These are phyloP conservation scores for Neolamprologus caudopunctatus DNA, from an alignment of 2,113 vertebrate species.

Conservation along the genomic window DNA sequence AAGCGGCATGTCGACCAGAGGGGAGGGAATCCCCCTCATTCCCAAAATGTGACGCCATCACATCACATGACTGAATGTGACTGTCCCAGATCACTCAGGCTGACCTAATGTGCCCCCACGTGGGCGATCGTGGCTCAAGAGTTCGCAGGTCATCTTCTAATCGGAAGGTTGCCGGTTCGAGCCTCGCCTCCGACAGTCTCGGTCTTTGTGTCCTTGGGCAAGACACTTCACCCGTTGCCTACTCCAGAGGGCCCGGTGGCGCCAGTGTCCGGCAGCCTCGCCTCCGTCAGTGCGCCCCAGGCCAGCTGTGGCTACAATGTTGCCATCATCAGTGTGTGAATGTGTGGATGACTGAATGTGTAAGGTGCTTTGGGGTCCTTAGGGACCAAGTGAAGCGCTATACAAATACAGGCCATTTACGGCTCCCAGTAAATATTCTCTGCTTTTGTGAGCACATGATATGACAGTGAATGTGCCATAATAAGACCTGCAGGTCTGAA, in stretches of 20 bases:
- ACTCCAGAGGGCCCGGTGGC: fast-evolving
- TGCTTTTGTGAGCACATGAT: background rate
- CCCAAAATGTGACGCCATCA: fast-evolving
- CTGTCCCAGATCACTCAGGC: background rate
- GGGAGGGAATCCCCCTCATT: background rate
- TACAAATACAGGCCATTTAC: background rate
- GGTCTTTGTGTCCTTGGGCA: background rate
- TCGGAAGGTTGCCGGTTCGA: fast-evolving
- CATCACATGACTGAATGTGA: background rate
- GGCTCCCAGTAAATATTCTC: background rate
- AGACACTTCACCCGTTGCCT: background rate
- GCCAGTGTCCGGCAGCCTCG: background rate
- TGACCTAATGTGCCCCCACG: background rate
- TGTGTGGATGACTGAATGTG: too few species aligned
- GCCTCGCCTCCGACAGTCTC: background rate
- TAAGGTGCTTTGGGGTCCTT: too few species aligned
- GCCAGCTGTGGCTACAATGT: fast-evolving
- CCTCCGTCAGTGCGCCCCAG: background rate
- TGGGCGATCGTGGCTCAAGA: fast-evolving
- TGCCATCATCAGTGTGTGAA: background rate
- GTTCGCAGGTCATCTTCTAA: fast-evolving
- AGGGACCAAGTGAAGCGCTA: too few species aligned
- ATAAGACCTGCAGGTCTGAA: background rate
- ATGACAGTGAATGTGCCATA: background rate
- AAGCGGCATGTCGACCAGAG: background rate